phyloP scores from a whole-genome alignment of 2,113 vertebrate species.

The Myrmecophaga tridactyla region DNA sequence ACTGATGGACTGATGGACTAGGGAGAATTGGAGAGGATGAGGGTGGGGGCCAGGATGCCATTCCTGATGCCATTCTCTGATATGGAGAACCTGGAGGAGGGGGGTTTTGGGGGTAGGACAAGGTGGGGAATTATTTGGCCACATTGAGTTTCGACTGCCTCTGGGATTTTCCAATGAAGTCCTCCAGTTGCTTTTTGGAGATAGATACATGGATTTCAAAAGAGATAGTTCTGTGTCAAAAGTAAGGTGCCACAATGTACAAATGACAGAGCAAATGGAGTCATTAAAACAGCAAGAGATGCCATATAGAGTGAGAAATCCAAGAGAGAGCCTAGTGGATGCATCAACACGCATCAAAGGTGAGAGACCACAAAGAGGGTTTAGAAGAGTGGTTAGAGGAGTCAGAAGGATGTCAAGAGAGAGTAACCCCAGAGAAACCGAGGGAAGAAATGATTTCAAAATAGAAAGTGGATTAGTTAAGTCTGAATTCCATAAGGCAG shows the following conservation, averaged over 20 bases:
- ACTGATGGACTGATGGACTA: not conserved
- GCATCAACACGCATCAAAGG: not conserved
- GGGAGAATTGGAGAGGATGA: not conserved
- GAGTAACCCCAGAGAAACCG: not conserved
- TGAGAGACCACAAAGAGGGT: not conserved
- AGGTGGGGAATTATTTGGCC: not conserved
- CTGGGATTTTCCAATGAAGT: not conserved
- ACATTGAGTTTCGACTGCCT: conserved; percentile 14
- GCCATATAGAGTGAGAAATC: not conserved
- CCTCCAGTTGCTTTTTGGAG: conserved; percentile 1
- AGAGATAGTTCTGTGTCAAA: not conserved
- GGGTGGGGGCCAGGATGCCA: not conserved
- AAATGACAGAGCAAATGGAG: not conserved
- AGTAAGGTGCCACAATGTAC: not conserved
- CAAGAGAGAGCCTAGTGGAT: not conserved
- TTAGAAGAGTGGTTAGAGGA: not conserved
- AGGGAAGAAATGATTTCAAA: not conserved
- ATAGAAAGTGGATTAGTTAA: not conserved
- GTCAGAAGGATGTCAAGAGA: not conserved
- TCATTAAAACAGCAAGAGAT: not conserved
- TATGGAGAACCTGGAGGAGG: not conserved
- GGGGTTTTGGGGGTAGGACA: not conserved
- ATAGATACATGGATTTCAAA: conserved; percentile 2
- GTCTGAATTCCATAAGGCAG: too few species aligned
- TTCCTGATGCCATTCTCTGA: not conserved